Percentiles rank a stretch among this genome's conserved stretches.
These are phyloP conservation scores for Latheticus oryzae DNA, from an alignment of 2,888 invertebrate genomes.

Conservation along the genomic window DNA sequence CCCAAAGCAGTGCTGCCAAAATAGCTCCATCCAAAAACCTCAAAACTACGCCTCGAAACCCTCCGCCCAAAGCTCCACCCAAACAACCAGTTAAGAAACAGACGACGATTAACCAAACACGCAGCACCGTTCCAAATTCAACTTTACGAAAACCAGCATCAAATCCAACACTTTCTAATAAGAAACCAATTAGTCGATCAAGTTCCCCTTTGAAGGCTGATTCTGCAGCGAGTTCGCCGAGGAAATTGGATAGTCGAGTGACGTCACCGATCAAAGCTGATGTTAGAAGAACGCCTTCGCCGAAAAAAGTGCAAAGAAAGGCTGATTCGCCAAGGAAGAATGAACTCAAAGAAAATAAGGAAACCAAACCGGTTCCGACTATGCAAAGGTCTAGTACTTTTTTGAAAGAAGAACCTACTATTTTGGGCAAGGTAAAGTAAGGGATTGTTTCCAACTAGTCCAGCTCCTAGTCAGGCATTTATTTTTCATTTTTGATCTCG, in stretches of 20 bases:
- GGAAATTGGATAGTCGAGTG: conserved; percentile 51
- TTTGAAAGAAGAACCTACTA: conserved; percentile 79
- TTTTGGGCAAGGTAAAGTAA: conserved; percentile 66
- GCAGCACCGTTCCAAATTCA: conserved; percentile 28
- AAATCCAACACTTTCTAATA: conserved; percentile 15
- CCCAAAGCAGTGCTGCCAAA: conserved; percentile 72
- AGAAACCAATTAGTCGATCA: conserved; percentile 49
- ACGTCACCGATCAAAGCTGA: conserved; percentile 48
- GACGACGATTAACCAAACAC: conserved; percentile 7
- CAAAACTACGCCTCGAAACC: conserved; percentile 41
- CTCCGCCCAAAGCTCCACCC: conserved; percentile 34
- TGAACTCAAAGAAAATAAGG: conserved; percentile 28
- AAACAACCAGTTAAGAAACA: conserved; percentile 23
- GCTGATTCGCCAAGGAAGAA: conserved; percentile 42
- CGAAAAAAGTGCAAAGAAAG: conserved; percentile 37
- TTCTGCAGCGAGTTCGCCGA: conserved; percentile 55
- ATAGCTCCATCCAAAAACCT: conserved; percentile 61
- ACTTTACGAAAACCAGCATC: conserved; percentile 18
- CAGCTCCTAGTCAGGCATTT: conserved; percentile 51
- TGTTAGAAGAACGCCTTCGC: conserved; percentile 38
- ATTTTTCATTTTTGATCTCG: conserved; percentile 50
- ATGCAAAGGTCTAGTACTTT: conserved; percentile 79
- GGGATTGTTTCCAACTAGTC: conserved; percentile 42
- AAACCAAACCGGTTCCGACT: conserved; percentile 43
- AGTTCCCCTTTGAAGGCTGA: conserved; percentile 56